A percentile compares a stretch with the other conserved stretches of the same genome.
phyloP scores from a whole-genome alignment of 2,113 vertebrate species.

The Pitta sordida region DNA sequence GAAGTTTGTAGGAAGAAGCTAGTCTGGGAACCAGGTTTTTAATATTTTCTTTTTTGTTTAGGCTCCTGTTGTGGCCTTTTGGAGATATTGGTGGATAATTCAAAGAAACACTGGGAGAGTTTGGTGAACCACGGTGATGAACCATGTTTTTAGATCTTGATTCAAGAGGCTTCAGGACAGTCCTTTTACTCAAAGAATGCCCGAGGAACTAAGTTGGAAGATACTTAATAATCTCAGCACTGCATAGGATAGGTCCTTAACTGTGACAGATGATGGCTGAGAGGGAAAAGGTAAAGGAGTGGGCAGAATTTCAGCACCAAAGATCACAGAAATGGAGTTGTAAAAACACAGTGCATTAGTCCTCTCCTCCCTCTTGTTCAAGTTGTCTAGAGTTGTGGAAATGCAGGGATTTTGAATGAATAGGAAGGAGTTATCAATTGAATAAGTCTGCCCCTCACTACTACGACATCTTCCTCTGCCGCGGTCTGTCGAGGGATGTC shows the following conservation, averaged over 20 bases:
- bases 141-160: neutral
- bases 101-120: neutral
- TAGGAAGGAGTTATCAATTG: neutral
- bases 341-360: neutral
- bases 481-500: neutral
- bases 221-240: neutral
- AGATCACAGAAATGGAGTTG: neutral
- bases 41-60: neutral
- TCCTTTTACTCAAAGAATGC: neutral
- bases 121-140: too few relatives aligned
- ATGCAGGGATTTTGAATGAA: neutral
- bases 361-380: neutral
- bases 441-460: neutral
- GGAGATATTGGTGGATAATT: neutral
- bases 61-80: neutral
- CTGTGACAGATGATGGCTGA: neutral
- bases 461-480: neutral
- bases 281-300: neutral
- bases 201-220: neutral
- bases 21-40: neutral
- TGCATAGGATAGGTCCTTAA: neutral
- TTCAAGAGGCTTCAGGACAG: neutral
- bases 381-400: neutral
- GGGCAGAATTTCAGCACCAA: neutral
- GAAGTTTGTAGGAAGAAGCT: neutral